Conservation (phyloP, 2,113 vertebrate species). For the Onychostruthus taczanowskii region DNA sequence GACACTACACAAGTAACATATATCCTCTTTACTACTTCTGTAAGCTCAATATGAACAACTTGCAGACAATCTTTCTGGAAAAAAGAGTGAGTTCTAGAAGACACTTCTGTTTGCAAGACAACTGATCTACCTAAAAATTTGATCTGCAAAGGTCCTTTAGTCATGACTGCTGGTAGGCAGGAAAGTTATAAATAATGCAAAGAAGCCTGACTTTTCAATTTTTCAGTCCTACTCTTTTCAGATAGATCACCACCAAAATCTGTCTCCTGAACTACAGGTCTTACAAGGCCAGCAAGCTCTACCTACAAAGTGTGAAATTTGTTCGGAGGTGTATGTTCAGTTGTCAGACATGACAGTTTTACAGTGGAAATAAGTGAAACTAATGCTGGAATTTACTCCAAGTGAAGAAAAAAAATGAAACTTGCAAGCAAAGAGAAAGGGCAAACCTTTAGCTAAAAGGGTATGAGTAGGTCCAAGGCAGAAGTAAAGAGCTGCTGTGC, state of each 20-base stretch:
- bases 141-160: background rate
- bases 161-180: background rate
- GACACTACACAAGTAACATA: background rate
- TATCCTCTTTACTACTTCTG: background rate
- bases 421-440: background rate
- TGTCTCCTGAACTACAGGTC: background rate
- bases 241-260: background rate
- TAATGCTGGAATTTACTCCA: background rate
- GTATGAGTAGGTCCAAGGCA: background rate
- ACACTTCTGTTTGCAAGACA: background rate
- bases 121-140: background rate
- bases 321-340: background rate
- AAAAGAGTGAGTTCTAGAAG: background rate
- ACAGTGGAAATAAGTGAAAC: background rate
- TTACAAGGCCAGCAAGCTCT: background rate
- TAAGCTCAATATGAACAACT: background rate
- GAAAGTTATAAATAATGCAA: conserved; percentile 1
- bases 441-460: background rate
- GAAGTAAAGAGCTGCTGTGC: background rate
- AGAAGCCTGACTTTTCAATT: background rate
- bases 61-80: background rate
- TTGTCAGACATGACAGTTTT: conserved; percentile 5
- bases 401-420: background rate
- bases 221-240: background rate
- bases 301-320: background rate